These are phyloP conservation scores for Micropoecilia bifurca DNA, from an alignment of 2,797 vertebrate genomes.

Conservation along the genomic window DNA sequence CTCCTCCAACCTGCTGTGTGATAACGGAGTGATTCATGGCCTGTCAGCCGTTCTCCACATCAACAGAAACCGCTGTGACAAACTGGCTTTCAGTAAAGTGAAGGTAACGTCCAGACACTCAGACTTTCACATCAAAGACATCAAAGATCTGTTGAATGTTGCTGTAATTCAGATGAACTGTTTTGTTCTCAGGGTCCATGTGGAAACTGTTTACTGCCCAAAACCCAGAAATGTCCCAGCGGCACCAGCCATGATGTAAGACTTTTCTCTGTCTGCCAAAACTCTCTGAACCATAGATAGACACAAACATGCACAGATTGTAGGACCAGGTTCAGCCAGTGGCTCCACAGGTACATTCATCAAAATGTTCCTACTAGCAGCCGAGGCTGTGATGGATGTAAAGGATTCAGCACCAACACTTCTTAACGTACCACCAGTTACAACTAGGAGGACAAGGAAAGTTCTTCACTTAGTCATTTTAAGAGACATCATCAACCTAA, in stretches of 20 bases:
- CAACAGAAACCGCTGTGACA: constrained; percentile 90
- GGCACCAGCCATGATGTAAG: constrained; percentile 80
- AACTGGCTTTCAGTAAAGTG: constrained; percentile 19
- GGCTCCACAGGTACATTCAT: not conserved
- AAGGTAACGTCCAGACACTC: constrained; percentile 43
- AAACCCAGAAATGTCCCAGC: constrained; percentile 74
- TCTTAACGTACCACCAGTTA: not conserved
- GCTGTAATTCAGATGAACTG: not conserved
- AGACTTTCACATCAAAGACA: not conserved
- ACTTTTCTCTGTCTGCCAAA: constrained; percentile 1
- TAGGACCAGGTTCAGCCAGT: not conserved
- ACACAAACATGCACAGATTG: not conserved
- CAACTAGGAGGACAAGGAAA: not conserved
- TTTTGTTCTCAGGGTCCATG: constrained; percentile 68
- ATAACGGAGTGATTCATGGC: constrained; percentile 90
- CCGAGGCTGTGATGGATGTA: not conserved
- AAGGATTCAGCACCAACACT: not conserved
- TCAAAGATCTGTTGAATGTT: not conserved
- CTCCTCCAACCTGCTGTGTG: constrained; percentile 84
- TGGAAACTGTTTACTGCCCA: constrained; percentile 65
- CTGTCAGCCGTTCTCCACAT: constrained; percentile 87
- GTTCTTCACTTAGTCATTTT: not conserved
- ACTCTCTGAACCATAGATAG: not conserved
- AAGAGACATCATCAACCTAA: not conserved
- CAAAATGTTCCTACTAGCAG: not conserved